These are phyloP conservation scores for Agrenia bidenticulata DNA, from an alignment of 2,888 invertebrate genomes.

Conservation along the genomic window DNA sequence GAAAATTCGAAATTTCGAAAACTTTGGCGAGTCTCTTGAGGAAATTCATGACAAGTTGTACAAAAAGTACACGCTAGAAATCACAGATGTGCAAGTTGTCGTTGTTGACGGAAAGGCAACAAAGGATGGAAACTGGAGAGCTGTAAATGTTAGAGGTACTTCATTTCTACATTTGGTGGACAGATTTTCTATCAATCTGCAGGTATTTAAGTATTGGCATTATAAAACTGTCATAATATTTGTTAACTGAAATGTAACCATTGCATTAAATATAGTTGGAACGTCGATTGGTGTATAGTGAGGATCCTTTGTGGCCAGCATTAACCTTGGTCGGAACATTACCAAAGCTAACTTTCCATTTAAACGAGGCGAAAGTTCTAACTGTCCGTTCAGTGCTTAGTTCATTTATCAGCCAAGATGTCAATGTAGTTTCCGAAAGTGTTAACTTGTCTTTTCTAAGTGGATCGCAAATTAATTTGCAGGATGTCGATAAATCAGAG, in stretches of 20 bases:
- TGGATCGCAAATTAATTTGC: conserved; percentile 44
- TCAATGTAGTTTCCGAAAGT: neutral
- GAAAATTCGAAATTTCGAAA: conserved; percentile 17
- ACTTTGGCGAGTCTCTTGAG: conserved; percentile 61
- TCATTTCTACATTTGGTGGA: conserved; percentile 84
- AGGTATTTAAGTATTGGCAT: conserved; percentile 55
- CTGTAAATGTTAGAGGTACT: conserved; percentile 78
- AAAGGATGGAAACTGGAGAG: conserved; percentile 73
- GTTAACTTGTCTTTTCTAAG: conserved; percentile 38
- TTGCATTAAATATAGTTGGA: conserved; percentile 66
- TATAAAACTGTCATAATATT: neutral
- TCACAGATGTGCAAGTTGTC: conserved; percentile 80
- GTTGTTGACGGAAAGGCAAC: conserved; percentile 74
- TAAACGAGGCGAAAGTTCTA: conserved; percentile 85
- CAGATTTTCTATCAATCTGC: conserved; percentile 69
- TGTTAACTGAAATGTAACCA: neutral
- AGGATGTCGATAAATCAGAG: conserved; percentile 8
- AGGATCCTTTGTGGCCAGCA: conserved; percentile 84
- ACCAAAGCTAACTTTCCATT: conserved; percentile 82
- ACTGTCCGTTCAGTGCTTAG: conserved; percentile 65
- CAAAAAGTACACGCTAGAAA: conserved; percentile 62
- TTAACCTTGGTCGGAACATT: conserved; percentile 80
- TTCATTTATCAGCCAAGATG: conserved; percentile 38
- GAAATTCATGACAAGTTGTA: conserved; percentile 57
- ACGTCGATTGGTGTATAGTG: conserved; percentile 75